Evolutionary conservation across 2,113 vertebrate species (phyloP), one percentile per base, ranked within the genome.

Genomic region (Rhadina sibilatrix): DNA sequence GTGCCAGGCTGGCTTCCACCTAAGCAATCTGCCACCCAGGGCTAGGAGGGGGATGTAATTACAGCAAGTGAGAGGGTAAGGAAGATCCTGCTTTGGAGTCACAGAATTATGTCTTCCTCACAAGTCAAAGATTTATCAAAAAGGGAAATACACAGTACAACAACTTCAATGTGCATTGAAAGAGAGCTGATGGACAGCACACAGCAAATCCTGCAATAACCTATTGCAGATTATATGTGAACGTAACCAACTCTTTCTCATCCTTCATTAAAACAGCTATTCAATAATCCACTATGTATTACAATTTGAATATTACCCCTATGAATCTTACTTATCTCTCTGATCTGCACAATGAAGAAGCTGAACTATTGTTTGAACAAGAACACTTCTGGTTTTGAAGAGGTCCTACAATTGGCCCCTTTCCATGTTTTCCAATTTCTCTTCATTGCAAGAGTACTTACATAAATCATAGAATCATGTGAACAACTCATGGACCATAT

Each of bases 21-120:
- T 96, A 83, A 94, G 88, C 71, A 93, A 90, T 90, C 71, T 96
- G 69, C 35, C 33, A 37, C 13, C 81, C 65, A 71, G 71, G 69
- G 53, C 84, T 87, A 56, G 47, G 82, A 69, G 91, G 74, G 11
- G 33, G 17, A 77, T 11, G 16, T 33, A 53, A 91, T 65, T 69
- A 83, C 57, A 88, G 50, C 63, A 95, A 68, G 42, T 69, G 42
- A 75, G 56, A 49, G 30, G 42, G 28, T 24, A 70, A 64, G 80
- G 80, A 79, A 89, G 31, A 78, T 66, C 18, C 8, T 69, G 22
- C 20, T 90, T 80, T 84, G 53, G 69, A 93, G 42, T 52, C 28
- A 19, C 42, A 69, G 21, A 69, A 87, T 89, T 42, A 63, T 47
- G 22, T 87, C 85, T 87, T 64, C 46, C 40, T 85, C 70, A 60